Conservation (phyloP, 2,797 vertebrate species). For the Petrocephalus schoutedeni region DNA sequence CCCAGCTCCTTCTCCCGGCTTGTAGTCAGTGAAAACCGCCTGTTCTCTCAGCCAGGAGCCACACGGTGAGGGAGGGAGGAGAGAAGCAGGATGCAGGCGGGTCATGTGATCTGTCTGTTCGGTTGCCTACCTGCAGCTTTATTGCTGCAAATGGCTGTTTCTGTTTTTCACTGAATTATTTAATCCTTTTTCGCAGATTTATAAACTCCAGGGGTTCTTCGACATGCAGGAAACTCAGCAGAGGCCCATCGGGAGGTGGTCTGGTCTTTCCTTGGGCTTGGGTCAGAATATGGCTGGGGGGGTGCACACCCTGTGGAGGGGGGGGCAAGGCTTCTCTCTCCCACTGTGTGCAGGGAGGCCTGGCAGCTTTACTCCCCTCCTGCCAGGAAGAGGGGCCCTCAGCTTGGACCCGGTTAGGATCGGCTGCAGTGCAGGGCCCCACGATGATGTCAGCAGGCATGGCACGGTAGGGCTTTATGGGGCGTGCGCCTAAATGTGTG, state of each 20-base stretch:
- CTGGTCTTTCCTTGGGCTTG: neutral
- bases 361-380: neutral
- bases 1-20: slow-evolving; percentile 26
- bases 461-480: neutral
- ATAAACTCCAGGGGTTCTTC: neutral
- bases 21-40: neutral
- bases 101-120: neutral
- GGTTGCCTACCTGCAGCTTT: neutral
- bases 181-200: neutral
- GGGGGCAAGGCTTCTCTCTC: neutral
- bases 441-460: neutral
- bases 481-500: neutral
- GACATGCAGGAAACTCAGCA: neutral
- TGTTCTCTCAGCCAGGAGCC: slow-evolving; percentile 6
- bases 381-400: neutral
- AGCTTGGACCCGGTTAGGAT: neutral
- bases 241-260: neutral
- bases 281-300: neutral
- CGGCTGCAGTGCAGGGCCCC: neutral
- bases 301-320: too few species aligned
- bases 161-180: neutral
- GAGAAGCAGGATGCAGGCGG: neutral
- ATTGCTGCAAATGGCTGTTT: neutral
- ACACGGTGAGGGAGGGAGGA: neutral
- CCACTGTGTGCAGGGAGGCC: neutral